Percentiles rank a stretch among this genome's conserved stretches.
Evolutionary conservation across 1,140 invertebrate genomes (phyloP).

Genomic region (Prorops nasuta): DNA sequence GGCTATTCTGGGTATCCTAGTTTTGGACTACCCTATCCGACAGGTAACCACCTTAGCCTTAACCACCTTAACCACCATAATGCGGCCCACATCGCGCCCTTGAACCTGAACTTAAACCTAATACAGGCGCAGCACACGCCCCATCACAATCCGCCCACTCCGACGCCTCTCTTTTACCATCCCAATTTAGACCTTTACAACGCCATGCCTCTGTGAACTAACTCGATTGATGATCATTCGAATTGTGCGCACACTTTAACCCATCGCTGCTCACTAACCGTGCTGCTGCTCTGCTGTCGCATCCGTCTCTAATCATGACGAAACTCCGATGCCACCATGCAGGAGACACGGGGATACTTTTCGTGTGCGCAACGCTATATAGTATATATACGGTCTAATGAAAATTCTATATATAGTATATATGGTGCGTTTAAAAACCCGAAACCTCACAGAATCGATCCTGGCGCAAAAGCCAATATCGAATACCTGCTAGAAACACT

Average conservation of each 20-base stretch:
- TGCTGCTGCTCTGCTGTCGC: conserved; percentile 23
- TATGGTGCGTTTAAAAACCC: too few species aligned
- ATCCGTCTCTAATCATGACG: conserved; percentile 8
- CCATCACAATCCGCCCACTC: conserved; percentile 55
- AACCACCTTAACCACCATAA: conserved; percentile 59
- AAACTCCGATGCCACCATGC: conserved; percentile 6
- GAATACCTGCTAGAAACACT: too few species aligned
- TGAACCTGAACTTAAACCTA: conserved; percentile 54
- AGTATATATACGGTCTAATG: too few species aligned
- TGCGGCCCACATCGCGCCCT: conserved; percentile 51
- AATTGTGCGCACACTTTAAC: conserved; percentile 44
- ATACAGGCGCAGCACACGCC: conserved; percentile 51
- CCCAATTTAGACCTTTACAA: conserved; percentile 61
- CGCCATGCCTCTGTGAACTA: conserved; percentile 81
- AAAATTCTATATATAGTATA: too few species aligned
- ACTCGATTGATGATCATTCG: too few species aligned
- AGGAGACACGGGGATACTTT: too few species aligned
- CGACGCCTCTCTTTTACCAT: conserved; percentile 61
- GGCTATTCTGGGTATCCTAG: conserved; percentile 94
- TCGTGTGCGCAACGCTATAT: too few species aligned
- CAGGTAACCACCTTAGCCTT: conserved; percentile 81
- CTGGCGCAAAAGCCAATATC: too few species aligned
- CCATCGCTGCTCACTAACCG: conserved; percentile 42
- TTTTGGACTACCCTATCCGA: conserved; percentile 93
- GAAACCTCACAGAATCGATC: too few species aligned